phyloP scores from a whole-genome alignment of 2,113 vertebrate species.

The Gadus macrocephalus region DNA sequence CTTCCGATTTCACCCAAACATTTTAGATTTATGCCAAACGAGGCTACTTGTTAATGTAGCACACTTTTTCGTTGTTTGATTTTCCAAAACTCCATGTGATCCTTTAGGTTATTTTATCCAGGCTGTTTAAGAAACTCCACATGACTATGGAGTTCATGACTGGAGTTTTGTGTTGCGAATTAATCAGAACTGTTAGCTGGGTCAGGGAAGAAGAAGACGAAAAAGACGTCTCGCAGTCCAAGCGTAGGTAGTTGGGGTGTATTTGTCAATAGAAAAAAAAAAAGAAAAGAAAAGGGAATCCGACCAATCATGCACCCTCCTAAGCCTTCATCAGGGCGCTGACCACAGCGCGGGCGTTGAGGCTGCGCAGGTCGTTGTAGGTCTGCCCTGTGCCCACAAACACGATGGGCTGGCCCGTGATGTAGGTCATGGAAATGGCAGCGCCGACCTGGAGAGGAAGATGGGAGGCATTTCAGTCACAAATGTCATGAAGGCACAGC shows the following conservation, averaged over 20 bases:
- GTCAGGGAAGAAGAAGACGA: slow-evolving; percentile 33
- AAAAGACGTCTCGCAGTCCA: slow-evolving; percentile 26
- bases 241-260: slow-evolving; percentile 12
- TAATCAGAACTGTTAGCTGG: slow-evolving; percentile 29
- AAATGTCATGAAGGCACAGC: not conserved
- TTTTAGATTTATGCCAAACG: slow-evolving; percentile 21
- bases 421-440: slow-evolving; percentile 99
- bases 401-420: slow-evolving; percentile 96
- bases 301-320: slow-evolving; percentile 38
- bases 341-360: slow-evolving; percentile 94
- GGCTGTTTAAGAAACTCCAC: slow-evolving; percentile 25
- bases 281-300: not conserved
- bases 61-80: slow-evolving; percentile 21
- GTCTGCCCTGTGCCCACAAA: slow-evolving; percentile 98
- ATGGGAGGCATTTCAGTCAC: slow-evolving; percentile 4
- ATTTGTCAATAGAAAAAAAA: not conserved
- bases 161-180: slow-evolving; percentile 23
- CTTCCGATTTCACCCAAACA: slow-evolving; percentile 35
- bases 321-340: slow-evolving; percentile 96
- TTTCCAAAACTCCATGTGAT: slow-evolving; percentile 24
- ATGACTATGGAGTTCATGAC: not conserved
- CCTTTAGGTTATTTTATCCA: slow-evolving; percentile 11
- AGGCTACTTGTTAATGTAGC: slow-evolving; percentile 20
- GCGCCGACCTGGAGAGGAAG: slow-evolving; percentile 82
- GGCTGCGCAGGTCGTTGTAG: slow-evolving; percentile 96